Evolutionary conservation across 2,797 vertebrate species (phyloP).

Genomic region (Acanthurus leucopareius): DNA sequence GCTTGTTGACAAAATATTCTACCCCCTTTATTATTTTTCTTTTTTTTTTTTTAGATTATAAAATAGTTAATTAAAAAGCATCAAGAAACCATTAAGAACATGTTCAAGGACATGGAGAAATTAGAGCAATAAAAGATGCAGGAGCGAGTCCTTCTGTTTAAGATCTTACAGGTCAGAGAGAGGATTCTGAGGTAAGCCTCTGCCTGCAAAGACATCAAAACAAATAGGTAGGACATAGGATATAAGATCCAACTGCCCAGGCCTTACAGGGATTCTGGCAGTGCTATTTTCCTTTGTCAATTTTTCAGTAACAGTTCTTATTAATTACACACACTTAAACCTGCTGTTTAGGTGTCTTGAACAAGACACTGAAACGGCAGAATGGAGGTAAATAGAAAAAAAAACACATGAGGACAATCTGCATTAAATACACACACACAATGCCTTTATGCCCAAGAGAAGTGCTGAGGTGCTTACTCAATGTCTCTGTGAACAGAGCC

Average conservation of each 20-base stretch:
- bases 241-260: neutral
- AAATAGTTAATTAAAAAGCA: neutral
- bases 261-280: neutral
- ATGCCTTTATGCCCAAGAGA: neutral
- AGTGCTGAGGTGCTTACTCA: constrained; percentile 88
- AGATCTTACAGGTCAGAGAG: neutral
- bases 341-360: no score
- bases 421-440: neutral
- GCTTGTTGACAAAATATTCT: no score
- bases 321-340: no score
- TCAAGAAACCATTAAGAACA: neutral
- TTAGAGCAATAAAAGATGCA: neutral
- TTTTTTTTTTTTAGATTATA: no score
- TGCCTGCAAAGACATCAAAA: neutral
- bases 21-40: no score
- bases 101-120: neutral
- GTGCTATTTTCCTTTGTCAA: neutral
- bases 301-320: neutral
- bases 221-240: no score
- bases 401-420: neutral
- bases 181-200: neutral
- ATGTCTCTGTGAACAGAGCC: constrained; percentile 97
- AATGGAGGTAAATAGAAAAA: neutral
- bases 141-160: neutral
- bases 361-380: neutral